A percentile compares a stretch with the other conserved stretches of the same genome.
These are phyloP conservation scores for Opisthograptis luteolata DNA, from an alignment of 2,888 invertebrate genomes.

Conservation along the genomic window DNA sequence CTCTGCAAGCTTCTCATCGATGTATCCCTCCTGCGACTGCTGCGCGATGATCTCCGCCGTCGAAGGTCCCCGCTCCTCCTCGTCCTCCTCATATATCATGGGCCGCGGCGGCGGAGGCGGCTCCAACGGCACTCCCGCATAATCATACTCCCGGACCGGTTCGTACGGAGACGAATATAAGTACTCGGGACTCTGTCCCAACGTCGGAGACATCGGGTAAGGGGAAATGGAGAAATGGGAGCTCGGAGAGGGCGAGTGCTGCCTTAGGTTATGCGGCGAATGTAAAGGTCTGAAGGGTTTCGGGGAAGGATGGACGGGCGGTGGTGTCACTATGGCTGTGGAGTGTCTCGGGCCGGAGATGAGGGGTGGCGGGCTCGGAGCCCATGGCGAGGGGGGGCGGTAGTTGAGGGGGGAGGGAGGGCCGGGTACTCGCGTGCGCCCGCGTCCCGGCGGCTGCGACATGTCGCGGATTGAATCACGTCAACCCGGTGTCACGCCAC, in stretches of 20 bases:
- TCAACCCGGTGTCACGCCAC: constrained; percentile 83
- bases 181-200: constrained; percentile 86
- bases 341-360: constrained; percentile 86
- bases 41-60: constrained; percentile 96
- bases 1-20: constrained; percentile 96
- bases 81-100: constrained; percentile 86
- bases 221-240: constrained; percentile 81
- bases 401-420: constrained; percentile 86
- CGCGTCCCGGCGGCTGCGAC: constrained; percentile 81
- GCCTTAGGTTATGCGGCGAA: constrained; percentile 73
- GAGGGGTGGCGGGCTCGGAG: constrained; percentile 89
- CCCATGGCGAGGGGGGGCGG: constrained; percentile 90
- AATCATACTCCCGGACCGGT: constrained; percentile 86
- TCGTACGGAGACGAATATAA: constrained; percentile 84
- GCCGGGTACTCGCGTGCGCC: constrained; percentile 73
- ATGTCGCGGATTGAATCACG: constrained; percentile 78
- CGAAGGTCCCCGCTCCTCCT: constrained; percentile 90
- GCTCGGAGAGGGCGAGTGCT: constrained; percentile 77
- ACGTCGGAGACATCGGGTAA: constrained; percentile 82
- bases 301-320: constrained; percentile 84
- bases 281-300: constrained; percentile 78
- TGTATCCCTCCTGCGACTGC: constrained; percentile 97
- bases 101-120: constrained; percentile 89
- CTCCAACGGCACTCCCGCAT: constrained; percentile 90
- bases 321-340: constrained; percentile 81